Conservation (phyloP, 2,797 vertebrate genomes). For the Platalea minor region DNA sequence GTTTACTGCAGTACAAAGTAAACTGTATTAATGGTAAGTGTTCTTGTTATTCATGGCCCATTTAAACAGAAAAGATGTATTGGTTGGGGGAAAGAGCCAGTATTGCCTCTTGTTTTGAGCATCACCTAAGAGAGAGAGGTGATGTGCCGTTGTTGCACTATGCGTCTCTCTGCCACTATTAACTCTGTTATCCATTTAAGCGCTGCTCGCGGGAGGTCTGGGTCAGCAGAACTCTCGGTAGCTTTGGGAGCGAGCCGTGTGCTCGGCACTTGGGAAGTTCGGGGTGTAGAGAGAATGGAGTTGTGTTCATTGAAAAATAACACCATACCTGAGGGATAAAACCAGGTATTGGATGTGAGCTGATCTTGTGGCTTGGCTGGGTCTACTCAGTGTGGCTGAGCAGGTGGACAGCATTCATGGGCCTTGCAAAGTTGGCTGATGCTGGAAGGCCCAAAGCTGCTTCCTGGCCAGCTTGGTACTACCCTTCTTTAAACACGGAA, state of each 20-base stretch:
- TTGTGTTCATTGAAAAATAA: neutral
- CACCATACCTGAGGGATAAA: neutral
- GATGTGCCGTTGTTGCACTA: neutral
- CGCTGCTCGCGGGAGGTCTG: too few species aligned
- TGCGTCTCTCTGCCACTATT: too few species aligned
- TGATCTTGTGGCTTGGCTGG: neutral
- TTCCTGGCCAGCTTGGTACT: neutral
- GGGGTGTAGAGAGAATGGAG: neutral
- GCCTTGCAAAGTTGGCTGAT: neutral
- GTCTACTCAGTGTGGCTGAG: neutral
- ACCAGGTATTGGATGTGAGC: neutral
- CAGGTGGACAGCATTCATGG: neutral
- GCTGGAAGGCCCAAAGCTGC: neutral
- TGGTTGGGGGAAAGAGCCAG: neutral
- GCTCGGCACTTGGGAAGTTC: neutral
- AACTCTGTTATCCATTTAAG: too few species aligned
- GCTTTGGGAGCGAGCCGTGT: rapidly evolving
- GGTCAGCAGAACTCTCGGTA: neutral
- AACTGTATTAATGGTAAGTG: neutral
- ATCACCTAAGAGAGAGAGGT: neutral
- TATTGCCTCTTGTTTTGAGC: neutral
- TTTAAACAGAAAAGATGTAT: neutral
- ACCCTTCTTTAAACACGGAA: neutral
- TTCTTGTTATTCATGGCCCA: neutral
- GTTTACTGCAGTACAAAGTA: neutral